These are phyloP conservation scores for Teleogryllus oceanicus DNA, from an alignment of 2,888 invertebrate genomes.

Conservation along the genomic window DNA sequence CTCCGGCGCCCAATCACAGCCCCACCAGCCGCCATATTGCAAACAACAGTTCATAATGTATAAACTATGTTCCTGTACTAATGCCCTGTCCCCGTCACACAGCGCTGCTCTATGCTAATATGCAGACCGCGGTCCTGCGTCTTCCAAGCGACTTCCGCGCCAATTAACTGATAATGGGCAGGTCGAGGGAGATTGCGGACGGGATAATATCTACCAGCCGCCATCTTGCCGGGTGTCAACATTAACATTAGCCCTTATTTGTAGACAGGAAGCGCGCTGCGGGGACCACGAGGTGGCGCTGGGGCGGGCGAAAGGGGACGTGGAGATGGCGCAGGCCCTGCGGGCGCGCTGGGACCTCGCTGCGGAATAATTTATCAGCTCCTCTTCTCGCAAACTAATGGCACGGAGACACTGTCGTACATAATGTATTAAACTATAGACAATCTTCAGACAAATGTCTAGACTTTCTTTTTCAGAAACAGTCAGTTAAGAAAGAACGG, in stretches of 20 bases:
- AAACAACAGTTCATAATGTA: slow-evolving; percentile 27
- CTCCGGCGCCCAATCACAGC: slow-evolving; percentile 29
- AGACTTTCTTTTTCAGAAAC: too few relatives aligned
- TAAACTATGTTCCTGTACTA: slow-evolving; percentile 26
- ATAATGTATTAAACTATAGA: too few relatives aligned
- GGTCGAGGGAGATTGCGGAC: background rate
- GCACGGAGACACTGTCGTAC: too few relatives aligned
- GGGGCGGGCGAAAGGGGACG: background rate
- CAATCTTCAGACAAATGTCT: too few relatives aligned
- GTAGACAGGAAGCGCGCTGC: background rate
- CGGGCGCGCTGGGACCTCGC: too few relatives aligned
- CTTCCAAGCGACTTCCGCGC: slow-evolving; percentile 32
- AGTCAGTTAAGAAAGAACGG: too few relatives aligned
- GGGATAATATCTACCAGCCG: background rate
- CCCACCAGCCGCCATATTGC: slow-evolving; percentile 26
- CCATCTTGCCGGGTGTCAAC: slow-evolving; percentile 18
- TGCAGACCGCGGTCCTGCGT: slow-evolving; percentile 18
- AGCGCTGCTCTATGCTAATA: background rate
- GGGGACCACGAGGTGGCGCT: background rate
- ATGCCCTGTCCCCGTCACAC: slow-evolving; percentile 1
- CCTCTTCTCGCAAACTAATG: too few relatives aligned
- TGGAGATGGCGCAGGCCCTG: too few relatives aligned
- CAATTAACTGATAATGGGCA: slow-evolving; percentile 29
- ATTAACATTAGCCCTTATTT: slow-evolving; percentile 18
- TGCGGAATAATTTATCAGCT: too few relatives aligned